A percentile compares a stretch with the other conserved stretches of the same genome.
These are phyloP conservation scores for Encarsia formosa DNA, from an alignment of 2,888 invertebrate species.

Conservation along the genomic window DNA sequence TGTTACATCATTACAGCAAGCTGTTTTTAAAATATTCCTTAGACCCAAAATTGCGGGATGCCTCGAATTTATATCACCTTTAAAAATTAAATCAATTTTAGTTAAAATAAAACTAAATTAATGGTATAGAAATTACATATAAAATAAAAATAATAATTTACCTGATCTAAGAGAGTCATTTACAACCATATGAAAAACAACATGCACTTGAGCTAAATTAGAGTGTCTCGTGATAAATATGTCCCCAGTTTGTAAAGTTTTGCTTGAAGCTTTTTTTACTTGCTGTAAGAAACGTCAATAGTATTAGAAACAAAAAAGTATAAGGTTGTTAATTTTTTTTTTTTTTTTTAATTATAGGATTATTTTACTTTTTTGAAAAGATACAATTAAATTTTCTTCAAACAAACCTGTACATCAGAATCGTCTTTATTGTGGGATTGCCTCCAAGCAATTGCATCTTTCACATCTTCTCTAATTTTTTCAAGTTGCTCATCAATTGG, in stretches of 20 bases:
- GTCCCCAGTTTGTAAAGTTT: conserved; percentile 75
- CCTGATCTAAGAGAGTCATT: conserved; percentile 69
- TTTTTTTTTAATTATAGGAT: no score
- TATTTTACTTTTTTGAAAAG: no score
- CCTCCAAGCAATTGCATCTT: conserved; percentile 56
- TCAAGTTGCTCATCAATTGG: conserved; percentile 82
- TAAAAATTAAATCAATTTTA: conserved; percentile 37
- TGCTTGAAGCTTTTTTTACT: conserved; percentile 53
- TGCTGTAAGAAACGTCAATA: conserved; percentile 29
- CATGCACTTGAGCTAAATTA: conserved; percentile 89
- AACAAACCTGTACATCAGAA: conserved; percentile 41
- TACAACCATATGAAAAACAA: conserved; percentile 91
- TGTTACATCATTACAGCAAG: conserved; percentile 91
- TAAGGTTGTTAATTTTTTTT: not conserved
- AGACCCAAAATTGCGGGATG: conserved; percentile 93
- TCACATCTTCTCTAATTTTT: conserved; percentile 59
- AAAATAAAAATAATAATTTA: conserved; percentile 31
- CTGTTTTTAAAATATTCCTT: conserved; percentile 89
- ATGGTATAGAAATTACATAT: not conserved
- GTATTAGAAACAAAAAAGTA: conserved; percentile 1
- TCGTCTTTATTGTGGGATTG: conserved; percentile 46
- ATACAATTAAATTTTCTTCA: not conserved
- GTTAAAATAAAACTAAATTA: conserved; percentile 22
- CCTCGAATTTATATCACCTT: conserved; percentile 88
- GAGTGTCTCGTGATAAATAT: conserved; percentile 85